These are phyloP conservation scores for Palythoa grandiflora DNA, from an alignment of 92 coral and sea anemone genomes.

Conservation along the genomic window DNA sequence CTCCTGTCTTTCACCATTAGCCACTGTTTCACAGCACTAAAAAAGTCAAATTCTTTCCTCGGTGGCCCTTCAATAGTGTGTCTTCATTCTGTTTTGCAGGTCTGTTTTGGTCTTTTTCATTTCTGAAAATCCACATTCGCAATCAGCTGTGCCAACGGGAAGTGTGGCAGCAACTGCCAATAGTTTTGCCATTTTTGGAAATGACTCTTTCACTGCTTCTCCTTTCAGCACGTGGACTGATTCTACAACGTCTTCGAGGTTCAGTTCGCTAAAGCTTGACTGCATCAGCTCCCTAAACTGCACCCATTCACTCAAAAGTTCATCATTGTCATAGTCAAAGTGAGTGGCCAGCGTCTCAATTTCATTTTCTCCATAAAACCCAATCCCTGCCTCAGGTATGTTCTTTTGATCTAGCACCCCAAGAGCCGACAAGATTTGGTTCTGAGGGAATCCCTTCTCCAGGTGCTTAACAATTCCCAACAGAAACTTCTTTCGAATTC, in stretches of 20 bases:
- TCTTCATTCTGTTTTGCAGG: neutral
- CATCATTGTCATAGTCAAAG: constrained; percentile 15
- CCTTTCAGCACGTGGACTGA: neutral
- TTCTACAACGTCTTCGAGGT: neutral
- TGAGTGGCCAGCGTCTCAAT: constrained; percentile 2
- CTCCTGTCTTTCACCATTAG: too few species aligned
- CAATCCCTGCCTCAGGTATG: constrained; percentile 22
- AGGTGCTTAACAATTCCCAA: constrained; percentile 2
- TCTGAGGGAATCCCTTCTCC: neutral
- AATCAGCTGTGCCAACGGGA: neutral
- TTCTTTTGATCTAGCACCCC: constrained; percentile 10
- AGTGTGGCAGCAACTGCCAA: neutral
- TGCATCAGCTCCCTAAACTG: neutral
- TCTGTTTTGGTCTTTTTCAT: neutral
- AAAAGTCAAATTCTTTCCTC: neutral
- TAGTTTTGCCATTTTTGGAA: neutral
- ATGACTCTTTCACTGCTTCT: neutral
- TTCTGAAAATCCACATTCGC: neutral
- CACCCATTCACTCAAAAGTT: neutral
- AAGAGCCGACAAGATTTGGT: constrained; percentile 27
- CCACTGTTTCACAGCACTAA: neutral
- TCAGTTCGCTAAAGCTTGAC: neutral
- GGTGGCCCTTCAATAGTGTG: neutral
- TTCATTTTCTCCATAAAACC: constrained; percentile 28
- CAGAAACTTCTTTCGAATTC: neutral